Evolutionary conservation across 2,113 vertebrate species (phyloP).

Genomic region (Hymenochirus boettgeri): DNA sequence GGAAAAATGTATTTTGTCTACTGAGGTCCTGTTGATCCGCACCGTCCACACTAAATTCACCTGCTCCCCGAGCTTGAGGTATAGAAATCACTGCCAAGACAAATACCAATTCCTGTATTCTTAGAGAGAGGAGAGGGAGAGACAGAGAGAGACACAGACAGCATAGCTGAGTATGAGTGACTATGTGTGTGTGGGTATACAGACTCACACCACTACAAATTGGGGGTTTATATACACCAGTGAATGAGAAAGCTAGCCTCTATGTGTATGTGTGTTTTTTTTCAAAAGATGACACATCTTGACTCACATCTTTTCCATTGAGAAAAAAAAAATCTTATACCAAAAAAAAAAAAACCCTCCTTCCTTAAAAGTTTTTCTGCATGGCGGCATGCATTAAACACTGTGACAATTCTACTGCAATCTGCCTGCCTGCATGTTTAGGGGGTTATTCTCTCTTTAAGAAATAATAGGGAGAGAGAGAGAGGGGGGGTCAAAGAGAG

Average conservation of each 20-base stretch:
- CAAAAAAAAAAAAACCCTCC: constrained; percentile 34
- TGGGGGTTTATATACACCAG: constrained; percentile 41
- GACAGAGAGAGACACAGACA: too few species aligned
- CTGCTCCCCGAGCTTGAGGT: constrained; percentile 27
- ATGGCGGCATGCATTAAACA: constrained; percentile 39
- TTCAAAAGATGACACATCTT: constrained; percentile 44
- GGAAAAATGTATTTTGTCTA: not conserved
- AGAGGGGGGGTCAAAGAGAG: constrained; percentile 1
- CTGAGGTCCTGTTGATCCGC: constrained; percentile 1
- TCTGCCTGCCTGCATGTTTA: constrained; percentile 15
- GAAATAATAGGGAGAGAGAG: constrained; percentile 20
- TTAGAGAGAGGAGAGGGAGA: constrained; percentile 3
- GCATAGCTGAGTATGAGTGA: constrained; percentile 13
- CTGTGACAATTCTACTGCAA: constrained; percentile 39
- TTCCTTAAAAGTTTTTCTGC: constrained; percentile 38
- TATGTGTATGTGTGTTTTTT: constrained; percentile 33
- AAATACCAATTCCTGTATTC: constrained; percentile 12
- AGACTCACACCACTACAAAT: constrained; percentile 37
- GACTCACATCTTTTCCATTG: constrained; percentile 45
- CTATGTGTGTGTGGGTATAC: constrained; percentile 28
- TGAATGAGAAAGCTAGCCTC: constrained; percentile 28
- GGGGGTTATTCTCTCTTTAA: constrained; percentile 41
- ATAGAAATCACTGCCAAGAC: constrained; percentile 23
- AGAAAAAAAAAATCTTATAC: constrained; percentile 40
- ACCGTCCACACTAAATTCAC: constrained; percentile 26